Evolutionary conservation across 2,888 invertebrate genomes (phyloP).

Genomic region (Panorpa germanica): DNA sequence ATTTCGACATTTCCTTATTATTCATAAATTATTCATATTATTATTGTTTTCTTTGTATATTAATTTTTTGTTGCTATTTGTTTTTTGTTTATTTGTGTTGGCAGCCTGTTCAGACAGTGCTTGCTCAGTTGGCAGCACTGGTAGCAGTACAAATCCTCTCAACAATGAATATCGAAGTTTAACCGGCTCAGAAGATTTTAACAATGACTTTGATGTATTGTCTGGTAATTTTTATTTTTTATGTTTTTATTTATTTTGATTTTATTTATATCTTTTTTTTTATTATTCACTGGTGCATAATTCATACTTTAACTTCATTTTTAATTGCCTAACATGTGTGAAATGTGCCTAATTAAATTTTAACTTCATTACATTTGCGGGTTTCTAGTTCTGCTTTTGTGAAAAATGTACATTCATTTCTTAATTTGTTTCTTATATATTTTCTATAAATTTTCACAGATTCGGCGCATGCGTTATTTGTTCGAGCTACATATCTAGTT

Average conservation of each 20-base stretch:
- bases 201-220: slow-evolving; percentile 19
- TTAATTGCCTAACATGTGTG: slow-evolving; percentile 9
- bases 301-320: slow-evolving; percentile 10
- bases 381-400: too few species aligned
- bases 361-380: too few species aligned
- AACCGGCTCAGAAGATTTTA: slow-evolving; percentile 24
- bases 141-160: slow-evolving; percentile 16
- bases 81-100: too few species aligned
- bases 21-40: slow-evolving; percentile 6
- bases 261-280: slow-evolving; percentile 9
- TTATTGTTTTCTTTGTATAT: too few species aligned
- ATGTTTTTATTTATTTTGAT: too few species aligned
- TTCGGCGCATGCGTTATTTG: slow-evolving; percentile 74
- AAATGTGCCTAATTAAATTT: too few species aligned
- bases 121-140: slow-evolving; percentile 16
- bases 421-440: too few species aligned
- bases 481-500: slow-evolving; percentile 81
- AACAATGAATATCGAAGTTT: slow-evolving; percentile 28
- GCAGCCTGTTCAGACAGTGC: slow-evolving; percentile 26
- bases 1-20: slow-evolving; percentile 8
- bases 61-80: too few species aligned
- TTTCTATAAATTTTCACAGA: slow-evolving; percentile 30
- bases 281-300: slow-evolving; percentile 8
- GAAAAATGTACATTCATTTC: too few species aligned
- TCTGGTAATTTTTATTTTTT: slow-evolving; percentile 7